These are phyloP conservation scores for Chrysina gloriosa DNA, from an alignment of 2,888 invertebrate genomes.

Conservation along the genomic window DNA sequence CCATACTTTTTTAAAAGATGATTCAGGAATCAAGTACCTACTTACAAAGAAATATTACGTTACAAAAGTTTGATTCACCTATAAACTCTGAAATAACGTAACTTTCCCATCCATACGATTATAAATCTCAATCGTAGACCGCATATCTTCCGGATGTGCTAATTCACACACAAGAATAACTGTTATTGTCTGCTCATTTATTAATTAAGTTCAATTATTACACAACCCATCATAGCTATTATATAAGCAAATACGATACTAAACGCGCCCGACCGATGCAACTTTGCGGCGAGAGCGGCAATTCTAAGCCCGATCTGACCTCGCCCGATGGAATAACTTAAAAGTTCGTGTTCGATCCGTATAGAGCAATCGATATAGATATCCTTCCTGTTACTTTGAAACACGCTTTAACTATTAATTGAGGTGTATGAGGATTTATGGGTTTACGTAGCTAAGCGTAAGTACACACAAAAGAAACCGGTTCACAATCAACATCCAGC, in stretches of 20 bases:
- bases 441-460: constrained; percentile 14
- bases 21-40: too few species aligned
- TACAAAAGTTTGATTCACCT: too few species aligned
- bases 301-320: background rate
- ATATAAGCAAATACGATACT: background rate
- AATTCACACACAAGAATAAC: background rate
- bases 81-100: too few species aligned
- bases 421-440: constrained; percentile 11
- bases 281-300: background rate
- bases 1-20: too few species aligned
- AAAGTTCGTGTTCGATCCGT: constrained; percentile 5
- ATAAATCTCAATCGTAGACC: background rate
- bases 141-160: constrained; percentile 1
- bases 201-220: background rate
- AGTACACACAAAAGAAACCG: constrained; percentile 23
- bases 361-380: constrained; percentile 15
- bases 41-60: too few species aligned
- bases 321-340: background rate
- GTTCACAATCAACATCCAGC: constrained; percentile 20
- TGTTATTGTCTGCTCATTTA: background rate
- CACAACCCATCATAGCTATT: too few species aligned
- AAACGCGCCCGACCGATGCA: background rate
- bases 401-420: constrained; percentile 24
- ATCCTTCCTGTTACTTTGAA: constrained; percentile 15
- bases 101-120: too few species aligned